phyloP scores from a whole-genome alignment of 2,113 vertebrate genomes.

The Bothrops jararaca region DNA sequence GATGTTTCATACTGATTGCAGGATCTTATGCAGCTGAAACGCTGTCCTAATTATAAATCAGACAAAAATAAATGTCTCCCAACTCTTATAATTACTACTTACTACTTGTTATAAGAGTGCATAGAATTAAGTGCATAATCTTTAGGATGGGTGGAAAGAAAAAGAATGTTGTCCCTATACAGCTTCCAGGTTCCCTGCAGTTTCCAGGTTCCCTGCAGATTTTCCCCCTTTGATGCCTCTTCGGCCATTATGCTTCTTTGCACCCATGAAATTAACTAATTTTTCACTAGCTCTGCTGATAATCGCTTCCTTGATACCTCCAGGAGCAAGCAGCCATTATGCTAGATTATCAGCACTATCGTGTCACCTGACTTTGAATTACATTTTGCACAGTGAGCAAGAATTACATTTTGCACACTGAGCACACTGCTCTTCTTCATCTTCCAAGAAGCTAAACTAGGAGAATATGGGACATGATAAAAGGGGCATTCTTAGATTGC shows the following conservation, averaged over 20 bases:
- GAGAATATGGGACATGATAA: neutral
- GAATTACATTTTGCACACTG: neutral
- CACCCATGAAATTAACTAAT: neutral
- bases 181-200: neutral
- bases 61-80: neutral
- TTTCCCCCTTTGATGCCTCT: neutral
- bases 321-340: neutral
- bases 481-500: neutral
- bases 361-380: accelerated
- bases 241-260: neutral
- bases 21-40: neutral
- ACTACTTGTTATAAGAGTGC: neutral
- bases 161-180: neutral
- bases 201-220: neutral
- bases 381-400: neutral
- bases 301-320: neutral
- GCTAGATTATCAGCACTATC: accelerated
- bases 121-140: neutral
- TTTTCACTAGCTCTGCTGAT: neutral
- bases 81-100: neutral
- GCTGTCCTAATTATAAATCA: neutral
- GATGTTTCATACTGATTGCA: neutral
- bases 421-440: neutral
- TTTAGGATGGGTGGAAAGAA: neutral
- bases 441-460: neutral